Percentiles rank a stretch among this genome's conserved stretches.
Conservation (phyloP, 2,888 invertebrate genomes). For the Willowsia nigromaculata region DNA sequence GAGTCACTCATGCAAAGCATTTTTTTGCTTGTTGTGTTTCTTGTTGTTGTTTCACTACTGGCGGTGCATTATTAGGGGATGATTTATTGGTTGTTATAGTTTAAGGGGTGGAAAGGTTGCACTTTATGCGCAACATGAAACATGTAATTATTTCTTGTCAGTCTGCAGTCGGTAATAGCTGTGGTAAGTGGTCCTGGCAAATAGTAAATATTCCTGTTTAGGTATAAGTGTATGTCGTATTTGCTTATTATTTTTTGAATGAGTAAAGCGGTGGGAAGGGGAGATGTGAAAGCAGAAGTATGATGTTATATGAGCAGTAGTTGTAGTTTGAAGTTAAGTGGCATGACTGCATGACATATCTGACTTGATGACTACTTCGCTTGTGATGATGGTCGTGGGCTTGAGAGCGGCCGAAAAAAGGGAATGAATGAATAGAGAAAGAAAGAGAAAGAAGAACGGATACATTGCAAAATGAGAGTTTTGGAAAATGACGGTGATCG, state of each 20-base stretch:
- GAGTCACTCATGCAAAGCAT: conserved; percentile 34
- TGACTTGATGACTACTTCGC: conserved; percentile 50
- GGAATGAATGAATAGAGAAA: background rate
- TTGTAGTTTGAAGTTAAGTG: conserved; percentile 61
- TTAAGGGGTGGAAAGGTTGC: conserved; percentile 73
- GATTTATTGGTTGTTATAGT: conserved; percentile 74
- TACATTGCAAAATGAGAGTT: no score
- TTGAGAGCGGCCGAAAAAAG: conserved; percentile 2
- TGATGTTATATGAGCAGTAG: background rate
- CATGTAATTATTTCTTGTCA: conserved; percentile 74
- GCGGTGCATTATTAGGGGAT: conserved; percentile 68
- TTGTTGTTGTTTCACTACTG: conserved; percentile 20
- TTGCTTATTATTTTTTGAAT: conserved; percentile 35
- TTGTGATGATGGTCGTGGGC: background rate
- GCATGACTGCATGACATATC: conserved; percentile 72
- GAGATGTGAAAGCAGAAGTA: conserved; percentile 52
- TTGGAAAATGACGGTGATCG: no score
- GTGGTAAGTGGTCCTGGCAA: conserved; percentile 31
- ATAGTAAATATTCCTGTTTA: conserved; percentile 4
- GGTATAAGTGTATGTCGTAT: background rate
- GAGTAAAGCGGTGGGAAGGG: conserved; percentile 38
- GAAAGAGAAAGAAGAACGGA: background rate
- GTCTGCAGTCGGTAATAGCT: conserved; percentile 41
- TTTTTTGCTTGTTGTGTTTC: conserved; percentile 10
- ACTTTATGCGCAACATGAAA: conserved; percentile 73